These are phyloP conservation scores for Acanthis flammea DNA, from an alignment of 2,797 vertebrate genomes.

Conservation along the genomic window DNA sequence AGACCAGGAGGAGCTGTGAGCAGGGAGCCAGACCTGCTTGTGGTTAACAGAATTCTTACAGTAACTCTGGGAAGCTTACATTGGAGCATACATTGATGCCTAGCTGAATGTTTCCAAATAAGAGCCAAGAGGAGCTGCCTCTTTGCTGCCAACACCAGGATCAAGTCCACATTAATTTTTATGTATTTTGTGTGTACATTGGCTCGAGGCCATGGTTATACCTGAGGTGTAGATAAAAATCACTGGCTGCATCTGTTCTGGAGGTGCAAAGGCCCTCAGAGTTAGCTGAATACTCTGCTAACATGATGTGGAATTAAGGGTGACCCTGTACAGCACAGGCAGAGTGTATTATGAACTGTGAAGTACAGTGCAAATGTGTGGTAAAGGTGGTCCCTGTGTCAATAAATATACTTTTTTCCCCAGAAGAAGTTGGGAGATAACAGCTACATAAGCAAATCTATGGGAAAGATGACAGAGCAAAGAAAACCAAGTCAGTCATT, in stretches of 20 bases:
- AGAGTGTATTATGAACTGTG: neutral
- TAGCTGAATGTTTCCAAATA: constrained; percentile 30
- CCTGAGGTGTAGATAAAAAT: constrained; percentile 41
- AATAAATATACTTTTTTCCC: neutral
- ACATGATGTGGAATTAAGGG: neutral
- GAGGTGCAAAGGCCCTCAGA: constrained; percentile 16
- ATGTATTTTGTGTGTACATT: constrained; percentile 40
- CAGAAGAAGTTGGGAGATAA: neutral
- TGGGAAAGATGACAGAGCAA: neutral
- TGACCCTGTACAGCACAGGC: neutral
- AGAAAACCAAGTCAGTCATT: neutral
- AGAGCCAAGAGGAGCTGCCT: constrained; percentile 21
- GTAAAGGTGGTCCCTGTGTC: neutral
- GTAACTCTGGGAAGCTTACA: constrained; percentile 52
- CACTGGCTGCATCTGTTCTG: neutral
- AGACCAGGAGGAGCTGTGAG: neutral
- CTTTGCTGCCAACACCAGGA: constrained; percentile 48
- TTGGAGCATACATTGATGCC: constrained; percentile 28
- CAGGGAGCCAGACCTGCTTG: constrained; percentile 1
- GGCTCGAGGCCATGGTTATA: neutral
- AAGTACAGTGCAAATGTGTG: neutral
- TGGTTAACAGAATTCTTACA: constrained; percentile 56
- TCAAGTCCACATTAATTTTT: constrained; percentile 52
- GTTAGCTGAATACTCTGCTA: neutral
- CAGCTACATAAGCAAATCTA: neutral